Conservation (phyloP, 2,113 vertebrate species). For the Addax nasomaculatus region DNA sequence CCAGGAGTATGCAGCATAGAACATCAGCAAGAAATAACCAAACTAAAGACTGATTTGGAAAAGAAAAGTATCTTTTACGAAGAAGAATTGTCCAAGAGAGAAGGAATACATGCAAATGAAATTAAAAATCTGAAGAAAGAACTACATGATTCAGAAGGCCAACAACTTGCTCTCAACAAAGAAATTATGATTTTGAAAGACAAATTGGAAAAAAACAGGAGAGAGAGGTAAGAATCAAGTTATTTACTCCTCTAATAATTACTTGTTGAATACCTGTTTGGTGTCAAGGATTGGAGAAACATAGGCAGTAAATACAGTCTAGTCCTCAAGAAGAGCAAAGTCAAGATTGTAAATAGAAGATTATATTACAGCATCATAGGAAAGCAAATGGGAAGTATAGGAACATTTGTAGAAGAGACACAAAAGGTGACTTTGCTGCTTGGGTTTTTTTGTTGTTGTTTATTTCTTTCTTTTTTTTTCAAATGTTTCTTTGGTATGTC, state of each 20-base stretch:
- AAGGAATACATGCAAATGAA: constrained; percentile 89
- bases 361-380: background rate
- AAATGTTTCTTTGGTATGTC: background rate
- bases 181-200: constrained; percentile 97
- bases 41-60: constrained; percentile 92
- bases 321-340: background rate
- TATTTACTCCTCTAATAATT: constrained; percentile 31
- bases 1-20: constrained; percentile 85
- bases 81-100: constrained; percentile 91
- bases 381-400: background rate
- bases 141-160: constrained; percentile 93
- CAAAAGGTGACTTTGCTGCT: background rate
- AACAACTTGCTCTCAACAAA: constrained; percentile 94
- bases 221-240: constrained; percentile 94
- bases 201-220: constrained; percentile 95
- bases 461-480: background rate
- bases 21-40: constrained; percentile 93
- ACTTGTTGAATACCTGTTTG: background rate
- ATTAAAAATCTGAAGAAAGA: constrained; percentile 94
- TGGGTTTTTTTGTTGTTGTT: background rate
- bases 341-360: background rate
- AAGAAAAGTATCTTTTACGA: constrained; percentile 93
- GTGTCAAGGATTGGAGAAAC: background rate
- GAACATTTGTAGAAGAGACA: background rate
- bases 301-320: background rate